Evolutionary conservation across 1,140 invertebrate species (phyloP).

Genomic region (Ceratosolen fusciceps): DNA sequence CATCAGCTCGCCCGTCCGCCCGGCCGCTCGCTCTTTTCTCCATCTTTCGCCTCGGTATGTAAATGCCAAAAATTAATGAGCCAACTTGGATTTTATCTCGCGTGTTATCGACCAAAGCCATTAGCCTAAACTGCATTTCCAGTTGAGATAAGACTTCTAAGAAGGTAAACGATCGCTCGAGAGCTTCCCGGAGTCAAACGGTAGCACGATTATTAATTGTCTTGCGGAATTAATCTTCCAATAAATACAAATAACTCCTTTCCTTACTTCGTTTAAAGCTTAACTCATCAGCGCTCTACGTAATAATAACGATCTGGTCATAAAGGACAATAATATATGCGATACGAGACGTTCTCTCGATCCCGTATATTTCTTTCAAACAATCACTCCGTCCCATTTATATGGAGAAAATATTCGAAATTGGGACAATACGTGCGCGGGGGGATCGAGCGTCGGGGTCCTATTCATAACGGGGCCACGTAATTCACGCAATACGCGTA

Average conservation of each 20-base stretch:
- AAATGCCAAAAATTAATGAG: constrained; percentile 47
- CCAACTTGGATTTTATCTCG: constrained; percentile 36
- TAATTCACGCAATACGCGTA: too few species aligned
- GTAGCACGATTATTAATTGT: constrained; percentile 23
- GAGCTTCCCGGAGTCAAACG: not conserved
- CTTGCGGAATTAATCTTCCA: not conserved
- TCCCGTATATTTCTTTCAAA: too few species aligned
- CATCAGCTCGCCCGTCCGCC: too few species aligned
- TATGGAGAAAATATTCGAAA: too few species aligned
- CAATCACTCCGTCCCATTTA: too few species aligned
- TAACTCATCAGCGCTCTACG: too few species aligned
- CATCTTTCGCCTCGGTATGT: not conserved
- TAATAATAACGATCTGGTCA: too few species aligned
- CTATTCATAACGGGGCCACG: too few species aligned
- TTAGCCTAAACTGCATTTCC: constrained; percentile 36
- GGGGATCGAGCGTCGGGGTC: too few species aligned
- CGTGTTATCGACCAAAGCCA: constrained; percentile 28
- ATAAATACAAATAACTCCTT: not conserved
- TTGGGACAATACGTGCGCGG: too few species aligned
- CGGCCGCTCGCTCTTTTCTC: not conserved
- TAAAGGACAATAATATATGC: too few species aligned
- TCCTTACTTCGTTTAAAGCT: not conserved
- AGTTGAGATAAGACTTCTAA: constrained; percentile 19
- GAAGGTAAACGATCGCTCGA: constrained; percentile 12
- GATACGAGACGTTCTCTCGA: too few species aligned